These are phyloP conservation scores for Mastigias papua DNA, from an alignment of 30 jellyfish, hydroid and myxozoan species.

Conservation along the genomic window DNA sequence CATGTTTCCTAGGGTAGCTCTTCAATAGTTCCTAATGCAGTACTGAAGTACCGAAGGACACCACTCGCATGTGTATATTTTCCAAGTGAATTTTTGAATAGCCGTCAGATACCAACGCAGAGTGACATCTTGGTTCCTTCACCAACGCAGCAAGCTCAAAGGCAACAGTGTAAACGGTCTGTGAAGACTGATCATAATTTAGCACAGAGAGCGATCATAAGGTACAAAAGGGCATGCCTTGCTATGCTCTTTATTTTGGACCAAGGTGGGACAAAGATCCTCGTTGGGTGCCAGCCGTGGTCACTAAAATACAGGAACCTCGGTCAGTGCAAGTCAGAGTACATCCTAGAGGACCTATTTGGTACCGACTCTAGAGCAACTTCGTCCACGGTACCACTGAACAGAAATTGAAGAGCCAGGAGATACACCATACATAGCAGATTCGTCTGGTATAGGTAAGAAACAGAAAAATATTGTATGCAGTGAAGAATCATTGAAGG, in stretches of 20 bases:
- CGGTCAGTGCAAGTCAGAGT: slow-evolving; percentile 6
- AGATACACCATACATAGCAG: background rate
- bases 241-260: slow-evolving; percentile 45
- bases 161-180: background rate
- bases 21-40: slow-evolving; percentile 42
- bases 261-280: slow-evolving; percentile 37
- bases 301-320: background rate
- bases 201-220: background rate
- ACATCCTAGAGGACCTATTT: background rate
- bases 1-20: slow-evolving; percentile 5
- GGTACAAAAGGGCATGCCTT: slow-evolving; percentile 25
- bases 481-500: too few relatives aligned
- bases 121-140: slow-evolving; percentile 12
- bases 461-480: too few relatives aligned
- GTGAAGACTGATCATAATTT: background rate
- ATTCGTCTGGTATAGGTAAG: background rate
- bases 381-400: background rate
- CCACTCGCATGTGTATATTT: slow-evolving; percentile 25
- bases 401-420: background rate
- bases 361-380: background rate
- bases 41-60: too few relatives aligned
- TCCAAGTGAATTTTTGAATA: slow-evolving; percentile 41
- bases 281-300: slow-evolving; percentile 56
- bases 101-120: slow-evolving; percentile 20
- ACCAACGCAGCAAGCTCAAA: slow-evolving; percentile 34